phyloP scores from a whole-genome alignment of 1,140 invertebrate genomes.

The Platorchestia sp. region DNA sequence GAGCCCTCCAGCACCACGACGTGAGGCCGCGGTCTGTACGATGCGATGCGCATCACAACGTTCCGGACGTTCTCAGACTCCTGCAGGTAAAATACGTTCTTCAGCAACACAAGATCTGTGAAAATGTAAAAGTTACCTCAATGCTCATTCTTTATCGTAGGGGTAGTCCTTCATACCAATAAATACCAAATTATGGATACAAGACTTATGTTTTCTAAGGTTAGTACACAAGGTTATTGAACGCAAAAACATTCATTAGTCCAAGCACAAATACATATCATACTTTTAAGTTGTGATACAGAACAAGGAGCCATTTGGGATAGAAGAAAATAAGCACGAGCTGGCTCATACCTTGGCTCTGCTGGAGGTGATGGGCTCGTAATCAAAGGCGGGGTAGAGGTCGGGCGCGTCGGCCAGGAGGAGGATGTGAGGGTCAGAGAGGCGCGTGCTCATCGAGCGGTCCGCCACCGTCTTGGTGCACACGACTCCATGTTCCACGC shows the following conservation, averaged over 20 bases:
- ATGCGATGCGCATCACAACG: slow-evolving; percentile 41
- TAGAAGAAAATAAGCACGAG: background rate
- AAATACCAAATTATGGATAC: too few species aligned
- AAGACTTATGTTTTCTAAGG: too few species aligned
- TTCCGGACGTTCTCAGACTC: slow-evolving; percentile 5
- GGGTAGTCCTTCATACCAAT: too few species aligned
- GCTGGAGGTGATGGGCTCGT: slow-evolving; percentile 56
- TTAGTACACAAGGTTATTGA: too few species aligned
- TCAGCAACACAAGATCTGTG: background rate
- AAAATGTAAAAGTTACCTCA: background rate
- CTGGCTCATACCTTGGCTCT: background rate
- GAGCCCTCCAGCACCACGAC: slow-evolving; percentile 21
- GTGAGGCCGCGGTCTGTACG: slow-evolving; percentile 22
- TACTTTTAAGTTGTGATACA: too few species aligned
- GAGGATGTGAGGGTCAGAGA: slow-evolving; percentile 87
- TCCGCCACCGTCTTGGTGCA: slow-evolving; percentile 95
- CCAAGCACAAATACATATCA: too few species aligned
- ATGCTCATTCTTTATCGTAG: too few species aligned
- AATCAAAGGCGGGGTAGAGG: slow-evolving; percentile 78
- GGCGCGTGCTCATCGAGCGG: slow-evolving; percentile 86
- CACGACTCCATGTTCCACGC: slow-evolving; percentile 87
- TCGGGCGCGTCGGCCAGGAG: slow-evolving; percentile 89
- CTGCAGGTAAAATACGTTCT: background rate
- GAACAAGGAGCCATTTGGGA: too few species aligned
- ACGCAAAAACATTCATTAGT: too few species aligned